A percentile compares a stretch with the other conserved stretches of the same genome.
Conservation (phyloP, 2,888 invertebrate genomes). For the Troides helena region DNA sequence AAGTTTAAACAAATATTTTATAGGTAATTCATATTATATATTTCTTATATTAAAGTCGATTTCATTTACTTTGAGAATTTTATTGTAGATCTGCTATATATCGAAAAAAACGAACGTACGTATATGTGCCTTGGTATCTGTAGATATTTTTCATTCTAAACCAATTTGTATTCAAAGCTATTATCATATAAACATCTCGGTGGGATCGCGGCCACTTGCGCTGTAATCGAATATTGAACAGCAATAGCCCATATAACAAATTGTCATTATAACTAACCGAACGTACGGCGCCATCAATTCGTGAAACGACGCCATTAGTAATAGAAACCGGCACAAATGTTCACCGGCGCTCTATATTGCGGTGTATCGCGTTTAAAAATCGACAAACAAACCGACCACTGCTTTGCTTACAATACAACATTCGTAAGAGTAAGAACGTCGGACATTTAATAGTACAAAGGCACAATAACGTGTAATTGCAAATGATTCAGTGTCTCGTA, state of each 20-base stretch:
- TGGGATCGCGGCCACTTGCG: background rate
- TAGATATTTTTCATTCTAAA: conserved; percentile 1
- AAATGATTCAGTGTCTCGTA: conserved; percentile 76
- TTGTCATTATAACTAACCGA: conserved; percentile 22
- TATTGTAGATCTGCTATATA: too few relatives aligned
- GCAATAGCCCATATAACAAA: conserved; percentile 20
- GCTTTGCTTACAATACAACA: conserved; percentile 75
- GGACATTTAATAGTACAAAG: conserved; percentile 72
- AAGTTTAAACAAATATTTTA: too few relatives aligned
- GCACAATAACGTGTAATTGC: conserved; percentile 79
- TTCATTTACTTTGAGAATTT: too few relatives aligned
- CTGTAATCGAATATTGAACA: conserved; percentile 25
- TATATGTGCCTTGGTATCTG: background rate
- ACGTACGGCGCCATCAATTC: conserved; percentile 20
- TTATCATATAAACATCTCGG: conserved; percentile 3
- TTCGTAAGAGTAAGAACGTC: conserved; percentile 54
- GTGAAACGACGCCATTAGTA: conserved; percentile 38
- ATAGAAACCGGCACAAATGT: conserved; percentile 18
- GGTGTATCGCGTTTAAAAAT: conserved; percentile 49
- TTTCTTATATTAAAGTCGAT: too few relatives aligned
- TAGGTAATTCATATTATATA: too few relatives aligned
- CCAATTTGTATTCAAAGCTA: background rate
- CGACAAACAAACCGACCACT: conserved; percentile 65
- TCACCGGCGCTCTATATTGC: conserved; percentile 35
- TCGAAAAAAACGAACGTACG: too few relatives aligned